Conservation (phyloP, 2,888 invertebrate genomes). For the Ophraella communa region DNA sequence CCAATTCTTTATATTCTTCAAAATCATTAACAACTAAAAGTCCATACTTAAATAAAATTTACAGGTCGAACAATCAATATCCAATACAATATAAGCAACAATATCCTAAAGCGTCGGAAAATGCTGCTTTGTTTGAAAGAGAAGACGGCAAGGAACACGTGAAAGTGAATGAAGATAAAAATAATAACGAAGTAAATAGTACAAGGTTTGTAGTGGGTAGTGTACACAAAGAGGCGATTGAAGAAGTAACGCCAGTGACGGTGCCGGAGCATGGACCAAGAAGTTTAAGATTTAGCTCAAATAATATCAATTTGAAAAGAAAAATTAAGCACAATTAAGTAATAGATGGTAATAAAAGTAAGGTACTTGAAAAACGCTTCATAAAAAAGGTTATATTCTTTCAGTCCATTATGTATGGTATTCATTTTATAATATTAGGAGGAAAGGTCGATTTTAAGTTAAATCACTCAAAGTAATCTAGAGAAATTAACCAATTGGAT, state of each 20-base stretch:
- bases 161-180: background rate
- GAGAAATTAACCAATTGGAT: too few species aligned
- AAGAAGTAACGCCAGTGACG: conserved; percentile 65
- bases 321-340: too few species aligned
- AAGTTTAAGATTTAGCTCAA: conserved; percentile 42
- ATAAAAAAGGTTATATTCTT: background rate
- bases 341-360: too few species aligned
- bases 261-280: conserved; percentile 73
- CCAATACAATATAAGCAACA: conserved; percentile 33
- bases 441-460: too few species aligned
- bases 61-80: conserved; percentile 37
- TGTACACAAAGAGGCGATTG: conserved; percentile 64
- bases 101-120: conserved; percentile 40
- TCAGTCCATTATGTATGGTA: too few species aligned
- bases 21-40: background rate
- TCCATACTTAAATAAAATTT: background rate
- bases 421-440: too few species aligned
- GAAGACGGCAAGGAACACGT: conserved; percentile 32
- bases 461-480: too few species aligned
- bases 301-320: background rate
- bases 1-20: conserved; percentile 31
- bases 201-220: conserved; percentile 72
- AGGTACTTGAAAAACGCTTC: background rate
- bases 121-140: background rate
- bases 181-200: conserved; percentile 3